Base-by-base conservation (phyloP, 2,113 vertebrate species). In the Oryzias melastigma region DNA sequence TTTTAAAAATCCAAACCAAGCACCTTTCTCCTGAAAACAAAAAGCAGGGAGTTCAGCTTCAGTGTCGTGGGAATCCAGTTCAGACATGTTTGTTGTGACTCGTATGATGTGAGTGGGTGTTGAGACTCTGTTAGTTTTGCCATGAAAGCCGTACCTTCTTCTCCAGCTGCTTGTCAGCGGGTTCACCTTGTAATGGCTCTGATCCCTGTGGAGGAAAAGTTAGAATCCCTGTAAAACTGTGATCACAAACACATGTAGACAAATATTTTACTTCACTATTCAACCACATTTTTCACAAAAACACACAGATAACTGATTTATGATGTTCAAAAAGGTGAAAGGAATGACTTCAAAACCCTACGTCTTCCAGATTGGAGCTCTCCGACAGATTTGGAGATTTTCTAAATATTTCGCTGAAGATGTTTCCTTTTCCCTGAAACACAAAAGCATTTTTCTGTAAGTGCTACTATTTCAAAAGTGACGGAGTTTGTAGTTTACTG, bases 351-450 rank as follows among this genome's bases (percentile, higher is more conserved):
- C 14, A 18, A 6, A 55, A n/a, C 6, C 7, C 58, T 58, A 72
- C 80, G 64, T 72, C 68, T 8, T 68, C 50, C 42, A 60, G 61
- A 43, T 43, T 71, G 0, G 64, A 44, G 0, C 18, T 52, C n/a
- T 72, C 55, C 1, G 74, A 59, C 5, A 10, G 58, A 64, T 81
- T 81, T 42, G 77, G 71, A 50, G 79, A 65, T 62, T 67, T 80
- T 57, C 62, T 86, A 40, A 84, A 77, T 44, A 73, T 80, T 15
- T 65, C 68, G 27, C 59, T 66, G 50, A 86, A 80, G 44, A 76
- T 14, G 2, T 7, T 8, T 61, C 75, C 65, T 56, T 77, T 85
- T 52, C 76, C 80, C 59, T 63, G 65, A 35, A n/a, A 58, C 3
- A 47, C 3, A 43, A 43, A 19, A 40, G 24, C 2, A 17, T 14